Percentiles rank a stretch among this genome's conserved stretches.
Conservation (phyloP, 1,140 invertebrate genomes). For the Psilanteris sp. region DNA sequence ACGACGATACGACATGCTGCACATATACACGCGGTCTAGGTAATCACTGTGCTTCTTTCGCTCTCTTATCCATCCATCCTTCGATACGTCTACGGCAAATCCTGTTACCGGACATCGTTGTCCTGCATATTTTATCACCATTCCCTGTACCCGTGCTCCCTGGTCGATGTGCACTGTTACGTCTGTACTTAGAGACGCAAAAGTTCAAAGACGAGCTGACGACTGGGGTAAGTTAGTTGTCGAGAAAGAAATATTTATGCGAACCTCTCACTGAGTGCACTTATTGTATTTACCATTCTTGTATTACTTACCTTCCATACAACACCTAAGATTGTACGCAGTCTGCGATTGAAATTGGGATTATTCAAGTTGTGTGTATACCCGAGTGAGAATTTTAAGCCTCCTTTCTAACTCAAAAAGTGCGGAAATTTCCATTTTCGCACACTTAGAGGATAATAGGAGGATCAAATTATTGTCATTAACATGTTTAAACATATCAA, state of each 20-base stretch:
- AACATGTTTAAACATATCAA: too few species aligned
- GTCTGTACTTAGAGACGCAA: conserved; percentile 61
- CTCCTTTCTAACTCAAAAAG: too few species aligned
- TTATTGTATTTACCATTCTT: conserved; percentile 56
- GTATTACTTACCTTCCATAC: conserved; percentile 30
- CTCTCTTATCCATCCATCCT: conserved; percentile 64
- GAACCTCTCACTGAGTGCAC: conserved; percentile 39
- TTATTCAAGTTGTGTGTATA: too few species aligned
- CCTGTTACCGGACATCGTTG: conserved; percentile 73
- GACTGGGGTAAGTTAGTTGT: conserved; percentile 59
- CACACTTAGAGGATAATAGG: too few species aligned
- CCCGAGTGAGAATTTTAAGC: too few species aligned
- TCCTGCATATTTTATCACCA: conserved; percentile 71
- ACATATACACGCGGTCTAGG: conserved; percentile 62
- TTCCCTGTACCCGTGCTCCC: conserved; percentile 58
- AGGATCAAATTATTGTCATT: too few species aligned
- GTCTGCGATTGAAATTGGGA: too few species aligned
- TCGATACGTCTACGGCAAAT: conserved; percentile 68
- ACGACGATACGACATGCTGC: conserved; percentile 57
- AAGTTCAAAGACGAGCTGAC: conserved; percentile 64
- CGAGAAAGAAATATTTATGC: conserved; percentile 55
- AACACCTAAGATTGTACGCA: too few species aligned
- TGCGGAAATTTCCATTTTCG: too few species aligned
- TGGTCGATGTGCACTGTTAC: conserved; percentile 56
- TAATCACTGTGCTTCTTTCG: conserved; percentile 71